Base-by-base conservation (phyloP, 2,888 invertebrate genomes). In the Campoplex capitator region DNA sequence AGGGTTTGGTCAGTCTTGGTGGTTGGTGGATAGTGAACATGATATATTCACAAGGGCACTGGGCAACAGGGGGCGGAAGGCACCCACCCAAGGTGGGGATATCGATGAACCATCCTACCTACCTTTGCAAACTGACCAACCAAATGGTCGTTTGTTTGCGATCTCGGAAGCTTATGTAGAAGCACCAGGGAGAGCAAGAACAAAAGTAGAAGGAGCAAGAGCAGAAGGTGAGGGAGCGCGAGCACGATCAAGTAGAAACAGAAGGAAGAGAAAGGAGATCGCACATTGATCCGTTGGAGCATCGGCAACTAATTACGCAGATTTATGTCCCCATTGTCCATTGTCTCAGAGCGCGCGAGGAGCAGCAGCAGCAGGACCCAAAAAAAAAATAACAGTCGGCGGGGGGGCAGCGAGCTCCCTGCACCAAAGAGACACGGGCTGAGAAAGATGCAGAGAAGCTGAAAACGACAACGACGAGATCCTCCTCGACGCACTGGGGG, bases 311-410 rank as follows among this genome's bases (percentile, higher is more conserved):
- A 97, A 97, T 97, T 97, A 97, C 97, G 97, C 97, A 97, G 97
- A 97, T 97, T 97, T 97, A 97, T 97, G 97, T 97, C 95, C 96
- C 97, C 97, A 97, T 97, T 97, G 97, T 97, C 96, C 97, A 97
- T 97, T 97, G 97, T 97, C 96, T 96, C 94, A 95, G 95, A 79
- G 95, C 94, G 95, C 95, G 95, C 94, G 95, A 95, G 95, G 95
- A 95, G 94, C 92, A 93, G 90, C 92, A 93, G 90, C 92, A 93
- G 88, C 86, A 81, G 79, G 86, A 75, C 88, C 87, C 62, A 16
- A 62, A 54, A 78, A 54, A 78, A 78, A 42, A 23, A 23, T 23
- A 23, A 74, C 42, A 75, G 58, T 74, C 77, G 62, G 79, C 71
- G 84, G 78, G 82, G 82, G 75, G 70, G 78, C 45, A 70, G 78